A percentile compares a stretch with the other conserved stretches of the same genome.
These are phyloP conservation scores for Diplodus puntazzo DNA, from an alignment of 2,797 vertebrate species.

Conservation along the genomic window DNA sequence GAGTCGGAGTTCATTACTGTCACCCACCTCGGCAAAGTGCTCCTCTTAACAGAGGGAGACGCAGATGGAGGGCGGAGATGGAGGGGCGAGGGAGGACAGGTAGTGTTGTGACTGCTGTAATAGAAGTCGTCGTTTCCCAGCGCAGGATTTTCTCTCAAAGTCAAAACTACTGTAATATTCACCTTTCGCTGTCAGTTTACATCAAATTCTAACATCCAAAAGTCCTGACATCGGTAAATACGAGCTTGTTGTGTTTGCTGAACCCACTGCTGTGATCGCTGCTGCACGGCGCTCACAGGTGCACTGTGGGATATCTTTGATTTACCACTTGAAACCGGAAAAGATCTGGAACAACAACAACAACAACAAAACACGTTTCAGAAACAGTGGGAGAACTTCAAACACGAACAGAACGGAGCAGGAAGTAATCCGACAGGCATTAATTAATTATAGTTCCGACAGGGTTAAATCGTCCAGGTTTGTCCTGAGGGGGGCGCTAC, in stretches of 20 bases:
- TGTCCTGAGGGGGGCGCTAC: not conserved
- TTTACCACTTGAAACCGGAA: not conserved
- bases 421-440: not conserved
- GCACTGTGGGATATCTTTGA: conserved; percentile 1
- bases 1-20: conserved; percentile 78
- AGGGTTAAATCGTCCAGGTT: not conserved
- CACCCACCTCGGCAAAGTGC: conserved; percentile 54
- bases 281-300: not conserved
- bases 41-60: conserved; percentile 34
- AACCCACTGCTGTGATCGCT: not conserved
- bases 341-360: not conserved
- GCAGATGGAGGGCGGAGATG: conserved; percentile 16
- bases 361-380: not conserved
- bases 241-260: not conserved
- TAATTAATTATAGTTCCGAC: not conserved
- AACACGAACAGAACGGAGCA: not conserved
- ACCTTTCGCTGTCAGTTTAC: not conserved
- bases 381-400: not conserved
- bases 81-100: conserved; percentile 22
- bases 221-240: conserved; percentile 17
- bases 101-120: not conserved
- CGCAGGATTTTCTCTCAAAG: conserved; percentile 20
- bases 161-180: not conserved
- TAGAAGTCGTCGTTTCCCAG: not conserved
- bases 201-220: not conserved